Conservation (phyloP, 2,797 vertebrate species). For the Acrossocheilus fasciatus region DNA sequence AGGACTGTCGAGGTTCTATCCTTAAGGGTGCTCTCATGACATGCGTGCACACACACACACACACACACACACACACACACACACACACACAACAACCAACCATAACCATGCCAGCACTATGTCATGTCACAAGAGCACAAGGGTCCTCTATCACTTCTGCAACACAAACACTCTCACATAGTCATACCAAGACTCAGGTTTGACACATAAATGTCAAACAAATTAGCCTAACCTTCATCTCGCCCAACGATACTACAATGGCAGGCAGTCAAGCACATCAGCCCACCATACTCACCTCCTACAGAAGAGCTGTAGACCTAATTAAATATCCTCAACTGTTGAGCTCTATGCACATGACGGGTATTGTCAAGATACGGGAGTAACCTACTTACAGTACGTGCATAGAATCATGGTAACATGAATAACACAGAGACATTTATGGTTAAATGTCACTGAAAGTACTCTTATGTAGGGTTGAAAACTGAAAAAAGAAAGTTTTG, state of each 20-base stretch:
- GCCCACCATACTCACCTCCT: slow-evolving; percentile 46
- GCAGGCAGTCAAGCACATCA: slow-evolving; percentile 44
- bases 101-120: neutral
- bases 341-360: slow-evolving; percentile 46
- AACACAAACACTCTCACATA: slow-evolving; percentile 17
- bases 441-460: neutral
- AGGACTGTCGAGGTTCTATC: neutral
- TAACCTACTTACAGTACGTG: slow-evolving; percentile 22
- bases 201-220: slow-evolving; percentile 58
- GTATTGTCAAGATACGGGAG: slow-evolving; percentile 47
- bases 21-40: neutral
- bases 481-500: neutral
- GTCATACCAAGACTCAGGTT: slow-evolving; percentile 26
- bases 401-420: neutral
- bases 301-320: slow-evolving; percentile 33
- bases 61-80: neutral
- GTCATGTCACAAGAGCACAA: slow-evolving; percentile 16
- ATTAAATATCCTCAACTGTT: slow-evolving; percentile 53
- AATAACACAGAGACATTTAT: slow-evolving; percentile 29
- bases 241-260: slow-evolving; percentile 31
- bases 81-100: neutral
- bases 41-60: neutral
- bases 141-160: neutral
- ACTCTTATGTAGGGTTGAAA: neutral
- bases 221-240: slow-evolving; percentile 54